phyloP scores from a whole-genome alignment of 2,797 vertebrate genomes.

The Oryzias sinensis region DNA sequence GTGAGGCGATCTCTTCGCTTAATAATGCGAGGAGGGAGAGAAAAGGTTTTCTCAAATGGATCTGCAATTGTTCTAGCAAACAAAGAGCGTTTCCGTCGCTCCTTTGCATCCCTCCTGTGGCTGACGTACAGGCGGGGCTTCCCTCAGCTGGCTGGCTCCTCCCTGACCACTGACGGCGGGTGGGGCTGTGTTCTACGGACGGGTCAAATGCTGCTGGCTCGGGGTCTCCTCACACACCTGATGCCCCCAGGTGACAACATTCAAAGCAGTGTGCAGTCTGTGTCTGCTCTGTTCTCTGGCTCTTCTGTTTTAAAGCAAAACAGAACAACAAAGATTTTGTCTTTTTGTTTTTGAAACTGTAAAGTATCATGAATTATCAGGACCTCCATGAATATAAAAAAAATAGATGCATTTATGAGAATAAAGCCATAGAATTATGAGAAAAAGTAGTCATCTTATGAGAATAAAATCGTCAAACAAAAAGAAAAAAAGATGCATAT shows the following conservation, averaged over 20 bases:
- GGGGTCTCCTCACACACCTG: slow-evolving; percentile 82
- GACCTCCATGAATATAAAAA: too few relatives aligned
- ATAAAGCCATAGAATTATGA: too few relatives aligned
- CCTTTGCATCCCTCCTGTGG: slow-evolving; percentile 85
- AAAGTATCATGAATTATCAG: too few relatives aligned
- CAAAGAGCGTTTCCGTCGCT: slow-evolving; percentile 76
- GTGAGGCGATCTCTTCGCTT: slow-evolving; percentile 52
- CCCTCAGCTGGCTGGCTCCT: slow-evolving; percentile 71
- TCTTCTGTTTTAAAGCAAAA: too few relatives aligned
- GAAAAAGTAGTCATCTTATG: too few relatives aligned
- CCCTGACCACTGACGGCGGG: slow-evolving; percentile 86
- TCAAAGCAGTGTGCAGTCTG: background rate
- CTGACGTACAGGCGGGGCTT: slow-evolving; percentile 88
- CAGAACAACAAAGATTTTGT: too few relatives aligned
- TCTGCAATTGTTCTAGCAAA: slow-evolving; percentile 65
- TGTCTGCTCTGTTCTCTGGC: too few relatives aligned
- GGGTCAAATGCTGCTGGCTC: slow-evolving; percentile 90
- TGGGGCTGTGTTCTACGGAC: slow-evolving; percentile 92
- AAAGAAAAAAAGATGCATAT: too few relatives aligned
- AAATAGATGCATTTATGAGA: too few relatives aligned
- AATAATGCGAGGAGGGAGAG: too few relatives aligned
- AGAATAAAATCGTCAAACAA: too few relatives aligned
- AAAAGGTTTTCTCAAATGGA: background rate
- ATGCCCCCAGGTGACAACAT: slow-evolving; percentile 79
- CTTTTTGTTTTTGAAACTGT: too few relatives aligned